Evolutionary conservation across 2,113 vertebrate species (phyloP).

Genomic region (Dipodomys ordii): DNA sequence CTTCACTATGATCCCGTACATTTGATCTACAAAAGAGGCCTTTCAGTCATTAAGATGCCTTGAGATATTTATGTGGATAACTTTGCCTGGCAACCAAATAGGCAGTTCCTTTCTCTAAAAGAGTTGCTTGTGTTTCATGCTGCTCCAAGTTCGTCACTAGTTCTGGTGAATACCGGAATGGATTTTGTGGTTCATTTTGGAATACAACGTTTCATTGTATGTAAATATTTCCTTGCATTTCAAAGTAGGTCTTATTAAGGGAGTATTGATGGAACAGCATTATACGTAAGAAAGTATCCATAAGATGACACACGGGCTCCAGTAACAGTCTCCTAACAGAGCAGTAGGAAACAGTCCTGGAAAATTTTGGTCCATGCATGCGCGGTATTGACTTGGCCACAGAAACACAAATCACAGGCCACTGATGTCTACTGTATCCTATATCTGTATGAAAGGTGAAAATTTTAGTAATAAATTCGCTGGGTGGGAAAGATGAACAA

Average conservation of each 20-base stretch:
- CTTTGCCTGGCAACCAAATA: background rate
- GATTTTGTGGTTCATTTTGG: background rate
- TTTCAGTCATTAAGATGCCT: conserved; percentile 9
- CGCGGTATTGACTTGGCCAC: no score
- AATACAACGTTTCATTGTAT: conserved; percentile 10
- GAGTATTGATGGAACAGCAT: background rate
- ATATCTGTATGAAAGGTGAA: conserved; percentile 9
- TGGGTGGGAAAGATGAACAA: background rate
- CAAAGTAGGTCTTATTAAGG: background rate
- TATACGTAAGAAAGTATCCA: background rate
- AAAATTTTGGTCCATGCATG: background rate
- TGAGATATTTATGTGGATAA: background rate
- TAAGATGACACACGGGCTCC: background rate
- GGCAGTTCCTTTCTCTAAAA: conserved; percentile 23
- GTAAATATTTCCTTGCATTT: background rate
- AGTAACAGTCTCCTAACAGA: background rate
- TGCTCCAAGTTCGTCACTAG: background rate
- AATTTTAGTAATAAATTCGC: conserved; percentile 21
- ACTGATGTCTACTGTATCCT: background rate
- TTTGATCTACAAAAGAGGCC: background rate
- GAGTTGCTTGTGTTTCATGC: background rate
- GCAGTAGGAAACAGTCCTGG: no score
- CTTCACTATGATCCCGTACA: background rate
- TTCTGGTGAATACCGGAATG: background rate
- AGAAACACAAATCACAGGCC: background rate